Evolutionary conservation across 2,113 vertebrate species (phyloP), one percentile per base, ranked within the genome.

Genomic region (Syngnathus scovelli): DNA sequence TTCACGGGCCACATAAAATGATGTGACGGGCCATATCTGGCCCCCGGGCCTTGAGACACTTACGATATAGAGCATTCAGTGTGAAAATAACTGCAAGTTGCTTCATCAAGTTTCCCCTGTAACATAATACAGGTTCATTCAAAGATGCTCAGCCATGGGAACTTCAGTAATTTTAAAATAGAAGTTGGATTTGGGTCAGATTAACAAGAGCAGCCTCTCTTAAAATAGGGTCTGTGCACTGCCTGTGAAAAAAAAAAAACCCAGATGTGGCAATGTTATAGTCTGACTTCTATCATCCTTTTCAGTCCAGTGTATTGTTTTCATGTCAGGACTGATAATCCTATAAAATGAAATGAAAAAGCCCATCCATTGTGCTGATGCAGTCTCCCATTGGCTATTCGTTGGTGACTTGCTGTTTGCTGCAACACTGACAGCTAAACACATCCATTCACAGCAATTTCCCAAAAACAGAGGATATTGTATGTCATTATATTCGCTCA

Each of bases 81-180:
- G 85, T 83, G 85, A 88, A 86, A 88, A 80, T 75, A 78, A 76
- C 67, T 80, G 72, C 60, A 59, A 73, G 75, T 68, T 67, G 56
- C 52, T 61, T n/a, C 61, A 69, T 64, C 62, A 41, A 68, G n/a
- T 37, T 60, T 43, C n/a, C n/a, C n/a, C n/a, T n/a, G n/a, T n/a
- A 70, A 80, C 61, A 41, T 12, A 54, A 70, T 61, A 70, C 52
- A 54, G 38, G 75, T 75, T 81, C 27, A 72, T 76, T 77, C 67
- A 71, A 71, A n/a, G 39, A 33, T 3, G 15, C 54, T 36, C 49
- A 69, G 52, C 21, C 37, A 2, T 18, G 19, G 64, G 33, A 37
- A 38, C 43, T 33, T 23, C 56, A 12, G 64, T 43, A 12, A 76
- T 64, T 62, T 52, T 61, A 37, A 64, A 37, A 43, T 39, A n/a